phyloP scores from a whole-genome alignment of 2,888 invertebrate species.

The Acanthococcus lagerstroemiae region DNA sequence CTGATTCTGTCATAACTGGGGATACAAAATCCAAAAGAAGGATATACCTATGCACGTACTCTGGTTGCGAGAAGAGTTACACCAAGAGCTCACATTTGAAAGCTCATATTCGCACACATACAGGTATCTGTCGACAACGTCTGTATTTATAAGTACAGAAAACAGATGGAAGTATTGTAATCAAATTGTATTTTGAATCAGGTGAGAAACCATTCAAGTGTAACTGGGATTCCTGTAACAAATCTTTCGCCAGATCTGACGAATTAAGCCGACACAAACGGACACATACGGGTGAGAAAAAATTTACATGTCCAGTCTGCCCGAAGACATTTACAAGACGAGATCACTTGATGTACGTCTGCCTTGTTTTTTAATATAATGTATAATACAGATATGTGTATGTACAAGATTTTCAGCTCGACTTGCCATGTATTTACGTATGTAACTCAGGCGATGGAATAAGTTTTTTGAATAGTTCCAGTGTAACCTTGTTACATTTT shows the following conservation, averaged over 20 bases:
- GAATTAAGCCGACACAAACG: background rate
- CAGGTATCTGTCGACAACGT: background rate
- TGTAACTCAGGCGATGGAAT: too few relatives aligned
- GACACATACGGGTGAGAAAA: background rate
- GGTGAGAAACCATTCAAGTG: background rate
- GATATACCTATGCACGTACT: background rate
- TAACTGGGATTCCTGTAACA: background rate
- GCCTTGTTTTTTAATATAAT: too few relatives aligned
- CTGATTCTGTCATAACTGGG: background rate
- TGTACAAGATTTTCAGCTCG: too few relatives aligned
- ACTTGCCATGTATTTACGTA: too few relatives aligned
- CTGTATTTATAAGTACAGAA: background rate
- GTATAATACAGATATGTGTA: too few relatives aligned
- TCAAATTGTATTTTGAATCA: background rate
- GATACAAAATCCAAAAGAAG: background rate
- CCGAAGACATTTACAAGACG: background rate
- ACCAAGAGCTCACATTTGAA: background rate
- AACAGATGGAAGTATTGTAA: background rate
- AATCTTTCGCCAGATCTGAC: background rate
- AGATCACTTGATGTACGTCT: background rate
- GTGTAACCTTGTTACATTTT: too few relatives aligned
- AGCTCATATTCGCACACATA: background rate
- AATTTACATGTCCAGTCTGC: background rate
- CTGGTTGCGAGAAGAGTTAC: background rate
- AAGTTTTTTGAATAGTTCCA: too few relatives aligned